Base-by-base conservation (phyloP, 2,888 invertebrate species). In the Catonia carolina region DNA sequence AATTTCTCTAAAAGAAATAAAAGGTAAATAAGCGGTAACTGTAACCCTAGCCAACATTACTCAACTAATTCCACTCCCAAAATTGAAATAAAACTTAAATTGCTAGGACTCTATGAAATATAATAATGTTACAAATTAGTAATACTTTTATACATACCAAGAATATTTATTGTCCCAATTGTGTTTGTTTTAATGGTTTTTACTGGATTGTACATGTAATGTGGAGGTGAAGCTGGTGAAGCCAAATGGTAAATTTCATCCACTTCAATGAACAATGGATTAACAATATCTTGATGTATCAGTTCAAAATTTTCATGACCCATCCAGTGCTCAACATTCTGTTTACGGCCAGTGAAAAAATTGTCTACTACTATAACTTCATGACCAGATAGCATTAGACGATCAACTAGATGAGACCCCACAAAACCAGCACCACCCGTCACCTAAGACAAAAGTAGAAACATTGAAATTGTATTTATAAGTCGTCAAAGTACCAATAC, bases 181-280 rank as follows among this genome's bases (percentile, higher is more conserved):
- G 98, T 96, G 73, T 99, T 99, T 0, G 98, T 98, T 74, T 99
- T 99, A 64, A 99, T 92, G 14, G 99, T 99, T 75, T 99, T 99
- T 2, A 99, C 97, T 27, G 99, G 98, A 78, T 99, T 99, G 70
- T 90, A 88, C 99, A 99, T 99, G 71, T 99, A 99, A 76, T 99
- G 98, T 0, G 96, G 97, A 18, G 99, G 99, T 65, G 96, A 96
- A 1, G 99, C 99, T 8, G 99, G 99, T 70, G 97, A 97, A 15
- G 99, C 99, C 69, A 99, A 78, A 72, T 99, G 98, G 73, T 98
- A 99, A 69, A 99, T 97, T 77, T 99, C 89, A 73, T 90, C 89
- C 53, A 97, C 96, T 81, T 99, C 99, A 61, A 98, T 87, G 73
- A 89, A 98, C 42, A 99, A 77, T 17, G 98, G 93, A 75, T 98